phyloP scores from a whole-genome alignment of 1,140 invertebrate species.

The Cydia amplana region DNA sequence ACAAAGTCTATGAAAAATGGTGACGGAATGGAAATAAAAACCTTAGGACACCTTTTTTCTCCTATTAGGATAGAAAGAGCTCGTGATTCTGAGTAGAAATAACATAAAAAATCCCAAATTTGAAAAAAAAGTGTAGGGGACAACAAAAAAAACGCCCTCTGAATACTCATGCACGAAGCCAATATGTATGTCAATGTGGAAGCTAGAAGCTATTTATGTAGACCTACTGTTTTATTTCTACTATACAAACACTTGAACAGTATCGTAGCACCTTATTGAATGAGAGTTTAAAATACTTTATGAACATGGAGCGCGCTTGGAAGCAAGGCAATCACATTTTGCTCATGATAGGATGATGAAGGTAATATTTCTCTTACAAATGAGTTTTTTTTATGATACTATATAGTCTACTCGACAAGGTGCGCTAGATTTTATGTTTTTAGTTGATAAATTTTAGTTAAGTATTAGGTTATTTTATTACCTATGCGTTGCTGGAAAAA shows the following conservation, averaged over 20 bases:
- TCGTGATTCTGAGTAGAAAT: no score
- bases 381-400: constrained; percentile 14
- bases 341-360: neutral
- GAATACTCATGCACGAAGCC: neutral
- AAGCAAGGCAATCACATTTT: neutral
- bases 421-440: no score
- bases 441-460: no score
- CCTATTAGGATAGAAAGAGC: no score
- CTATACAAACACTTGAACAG: constrained; percentile 1
- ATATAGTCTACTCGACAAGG: neutral
- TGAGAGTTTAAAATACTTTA: constrained; percentile 1
- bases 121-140: no score
- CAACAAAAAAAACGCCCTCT: no score
- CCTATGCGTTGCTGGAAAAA: no score
- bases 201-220: neutral
- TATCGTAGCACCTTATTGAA: neutral
- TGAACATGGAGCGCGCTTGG: neutral
- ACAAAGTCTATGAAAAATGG: no score
- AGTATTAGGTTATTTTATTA: no score
- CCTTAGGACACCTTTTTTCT: no score
- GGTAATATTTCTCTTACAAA: neutral
- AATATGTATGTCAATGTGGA: neutral
- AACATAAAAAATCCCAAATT: no score
- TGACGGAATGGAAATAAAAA: no score
- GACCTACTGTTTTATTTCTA: neutral